phyloP scores from a whole-genome alignment of 2,888 invertebrate genomes.

The Microctonus hyperodae region DNA sequence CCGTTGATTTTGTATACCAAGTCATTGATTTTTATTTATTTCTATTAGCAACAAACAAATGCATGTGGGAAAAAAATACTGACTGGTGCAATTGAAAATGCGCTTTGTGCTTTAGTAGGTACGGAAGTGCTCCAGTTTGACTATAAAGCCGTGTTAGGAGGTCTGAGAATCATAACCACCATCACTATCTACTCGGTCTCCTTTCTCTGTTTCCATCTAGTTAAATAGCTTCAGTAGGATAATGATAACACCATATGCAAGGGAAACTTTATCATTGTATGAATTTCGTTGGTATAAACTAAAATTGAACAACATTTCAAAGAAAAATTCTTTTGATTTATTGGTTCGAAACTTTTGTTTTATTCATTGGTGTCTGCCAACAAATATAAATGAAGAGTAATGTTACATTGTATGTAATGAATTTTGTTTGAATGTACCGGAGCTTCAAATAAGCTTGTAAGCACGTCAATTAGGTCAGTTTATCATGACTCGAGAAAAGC shows the following conservation, averaged over 20 bases:
- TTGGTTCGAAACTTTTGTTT: not conserved
- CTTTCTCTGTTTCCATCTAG: slow-evolving; percentile 15
- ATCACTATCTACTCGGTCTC: not conserved
- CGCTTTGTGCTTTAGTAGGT: not conserved
- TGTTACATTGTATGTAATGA: not conserved
- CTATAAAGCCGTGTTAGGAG: not conserved
- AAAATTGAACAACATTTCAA: not conserved
- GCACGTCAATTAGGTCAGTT: not conserved
- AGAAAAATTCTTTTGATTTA: not conserved
- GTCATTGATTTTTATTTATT: not conserved
- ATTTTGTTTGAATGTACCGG: not conserved
- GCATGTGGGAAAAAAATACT: not conserved
- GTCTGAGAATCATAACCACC: not conserved
- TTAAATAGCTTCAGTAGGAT: slow-evolving; percentile 14
- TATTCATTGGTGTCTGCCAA: not conserved
- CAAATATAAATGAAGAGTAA: not conserved
- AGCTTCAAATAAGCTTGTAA: not conserved
- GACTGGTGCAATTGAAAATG: not conserved
- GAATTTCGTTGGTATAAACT: not conserved
- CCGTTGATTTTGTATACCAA: not conserved
- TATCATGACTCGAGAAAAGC: not conserved
- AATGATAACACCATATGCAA: slow-evolving; percentile 12
- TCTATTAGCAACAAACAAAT: not conserved
- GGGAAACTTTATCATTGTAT: not conserved
- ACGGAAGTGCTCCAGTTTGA: not conserved